Conservation (phyloP, 2,797 vertebrate species). For the Capromys pilorides region DNA sequence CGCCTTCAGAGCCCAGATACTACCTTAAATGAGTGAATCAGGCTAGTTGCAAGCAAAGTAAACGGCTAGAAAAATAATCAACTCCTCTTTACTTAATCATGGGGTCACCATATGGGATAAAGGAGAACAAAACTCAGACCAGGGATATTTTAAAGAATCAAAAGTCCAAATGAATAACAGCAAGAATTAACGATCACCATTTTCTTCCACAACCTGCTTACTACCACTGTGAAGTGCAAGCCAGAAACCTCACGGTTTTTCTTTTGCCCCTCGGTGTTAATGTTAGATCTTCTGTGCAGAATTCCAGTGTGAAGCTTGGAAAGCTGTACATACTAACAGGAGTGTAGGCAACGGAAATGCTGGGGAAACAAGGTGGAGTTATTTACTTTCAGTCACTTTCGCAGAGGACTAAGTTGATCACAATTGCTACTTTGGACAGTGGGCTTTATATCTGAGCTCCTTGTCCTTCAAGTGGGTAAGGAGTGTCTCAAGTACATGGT, state of each 20-base stretch:
- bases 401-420: slow-evolving; percentile 8
- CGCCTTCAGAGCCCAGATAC: neutral
- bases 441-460: neutral
- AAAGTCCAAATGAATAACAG: slow-evolving; percentile 39
- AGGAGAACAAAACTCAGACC: slow-evolving; percentile 2
- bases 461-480: neutral
- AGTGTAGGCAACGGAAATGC: neutral
- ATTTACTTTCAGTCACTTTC: neutral
- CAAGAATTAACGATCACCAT: slow-evolving; percentile 20
- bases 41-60: slow-evolving; percentile 37
- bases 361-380: neutral
- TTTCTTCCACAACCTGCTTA: slow-evolving; percentile 52
- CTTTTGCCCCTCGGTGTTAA: neutral
- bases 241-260: slow-evolving; percentile 6
- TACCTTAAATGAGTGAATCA: slow-evolving; percentile 26
- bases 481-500: neutral
- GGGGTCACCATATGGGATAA: neutral
- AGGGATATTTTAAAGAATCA: slow-evolving; percentile 23
- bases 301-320: neutral
- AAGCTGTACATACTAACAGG: neutral
- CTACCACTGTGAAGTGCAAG: slow-evolving; percentile 25
- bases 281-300: neutral
- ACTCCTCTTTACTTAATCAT: slow-evolving; percentile 33
- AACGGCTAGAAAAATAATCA: neutral
- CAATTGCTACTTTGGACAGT: neutral